Percentiles rank a stretch among this genome's conserved stretches.
Evolutionary conservation across 1,140 invertebrate genomes (phyloP).

Genomic region (Drosophila ananassae): DNA sequence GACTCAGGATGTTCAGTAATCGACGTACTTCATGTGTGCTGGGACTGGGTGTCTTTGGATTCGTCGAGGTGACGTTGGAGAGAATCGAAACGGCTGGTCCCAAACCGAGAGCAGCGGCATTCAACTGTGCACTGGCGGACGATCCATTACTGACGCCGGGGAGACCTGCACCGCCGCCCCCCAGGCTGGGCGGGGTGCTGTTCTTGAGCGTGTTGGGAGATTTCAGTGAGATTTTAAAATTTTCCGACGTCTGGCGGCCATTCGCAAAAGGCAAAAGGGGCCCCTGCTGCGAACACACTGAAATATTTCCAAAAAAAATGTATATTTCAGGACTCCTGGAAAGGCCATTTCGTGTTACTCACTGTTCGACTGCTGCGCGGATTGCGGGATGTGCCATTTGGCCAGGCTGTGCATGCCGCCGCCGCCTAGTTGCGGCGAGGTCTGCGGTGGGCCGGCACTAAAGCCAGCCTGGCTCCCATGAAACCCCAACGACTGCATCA

Average conservation of each 20-base stretch:
- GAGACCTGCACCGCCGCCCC: constrained; percentile 40
- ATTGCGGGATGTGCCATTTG: constrained; percentile 89
- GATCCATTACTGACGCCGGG: constrained; percentile 43
- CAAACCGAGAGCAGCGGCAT: constrained; percentile 72
- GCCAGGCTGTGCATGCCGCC: constrained; percentile 80
- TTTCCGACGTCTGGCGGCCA: constrained; percentile 85
- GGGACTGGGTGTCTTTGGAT: constrained; percentile 92
- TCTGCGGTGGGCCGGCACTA: constrained; percentile 79
- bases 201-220: constrained; percentile 83
- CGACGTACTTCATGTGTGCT: constrained; percentile 84
- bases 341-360: constrained; percentile 7
- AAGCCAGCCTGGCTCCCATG: constrained; percentile 83
- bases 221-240: constrained; percentile 88
- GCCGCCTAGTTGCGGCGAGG: constrained; percentile 67
- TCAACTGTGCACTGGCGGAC: constrained; percentile 49
- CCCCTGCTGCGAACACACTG: constrained; percentile 78
- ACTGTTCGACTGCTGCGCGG: constrained; percentile 84
- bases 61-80: constrained; percentile 89
- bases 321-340: neutral
- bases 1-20: neutral
- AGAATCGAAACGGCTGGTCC: constrained; percentile 78
- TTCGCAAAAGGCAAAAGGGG: constrained; percentile 82
- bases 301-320: neutral
- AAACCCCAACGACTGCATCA: constrained; percentile 80
- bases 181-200: constrained; percentile 78